Evolutionary conservation across 2,113 vertebrate genomes (phyloP).

Genomic region (Paramormyrops kingsleyae): DNA sequence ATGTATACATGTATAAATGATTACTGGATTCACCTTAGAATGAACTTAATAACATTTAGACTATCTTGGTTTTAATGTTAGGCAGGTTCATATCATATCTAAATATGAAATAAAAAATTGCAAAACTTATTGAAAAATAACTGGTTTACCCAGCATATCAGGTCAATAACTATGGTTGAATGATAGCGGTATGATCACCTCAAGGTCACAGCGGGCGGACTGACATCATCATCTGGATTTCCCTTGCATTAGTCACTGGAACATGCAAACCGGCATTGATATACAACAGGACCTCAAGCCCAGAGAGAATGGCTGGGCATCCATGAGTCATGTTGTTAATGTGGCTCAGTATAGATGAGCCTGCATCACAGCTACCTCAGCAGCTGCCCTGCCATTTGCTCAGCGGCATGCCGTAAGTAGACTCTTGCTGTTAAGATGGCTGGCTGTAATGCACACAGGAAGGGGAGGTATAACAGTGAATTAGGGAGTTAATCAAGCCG

Average conservation of each 20-base stretch:
- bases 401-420: slow-evolving; percentile 51
- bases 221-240: slow-evolving; percentile 64
- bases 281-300: slow-evolving; percentile 23
- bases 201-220: slow-evolving; percentile 49
- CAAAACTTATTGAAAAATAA: not conserved
- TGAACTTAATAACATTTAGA: slow-evolving; percentile 24
- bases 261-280: slow-evolving; percentile 53
- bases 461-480: slow-evolving; percentile 37
- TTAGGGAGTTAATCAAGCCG: slow-evolving; percentile 32
- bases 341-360: slow-evolving; percentile 31
- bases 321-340: slow-evolving; percentile 47
- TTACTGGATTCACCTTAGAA: slow-evolving; percentile 58
- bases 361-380: slow-evolving; percentile 38
- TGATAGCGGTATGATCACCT: slow-evolving; percentile 43
- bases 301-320: slow-evolving; percentile 40
- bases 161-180: slow-evolving; percentile 22
- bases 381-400: slow-evolving; percentile 67
- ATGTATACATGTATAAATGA: slow-evolving; percentile 38
- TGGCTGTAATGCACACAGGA: slow-evolving; percentile 30
- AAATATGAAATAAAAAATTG: not conserved
- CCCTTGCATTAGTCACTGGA: slow-evolving; percentile 64
- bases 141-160: not conserved
- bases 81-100: not conserved
- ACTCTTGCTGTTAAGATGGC: slow-evolving; percentile 38
- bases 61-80: not conserved